phyloP scores from a whole-genome alignment of 2,888 invertebrate genomes.

The Pollenia amentaria region DNA sequence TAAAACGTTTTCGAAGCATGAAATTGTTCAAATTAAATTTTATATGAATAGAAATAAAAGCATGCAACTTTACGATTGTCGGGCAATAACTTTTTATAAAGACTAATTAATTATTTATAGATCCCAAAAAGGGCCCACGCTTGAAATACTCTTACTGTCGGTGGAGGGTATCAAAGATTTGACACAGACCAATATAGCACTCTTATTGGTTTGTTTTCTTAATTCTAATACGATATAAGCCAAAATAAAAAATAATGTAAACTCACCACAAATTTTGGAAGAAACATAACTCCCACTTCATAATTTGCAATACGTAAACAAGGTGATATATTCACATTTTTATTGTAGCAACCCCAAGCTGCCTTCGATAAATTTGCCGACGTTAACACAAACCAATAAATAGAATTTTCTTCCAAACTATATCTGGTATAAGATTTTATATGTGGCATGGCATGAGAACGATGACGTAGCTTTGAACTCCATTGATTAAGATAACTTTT shows the following conservation, averaged over 20 bases:
- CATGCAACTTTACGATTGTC: no score
- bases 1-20: no score
- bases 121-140: no score
- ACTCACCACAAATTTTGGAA: conserved; percentile 93
- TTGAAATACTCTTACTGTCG: no score
- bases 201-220: no score
- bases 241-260: not conserved
- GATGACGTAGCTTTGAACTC: conserved; percentile 89
- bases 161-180: no score
- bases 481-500: conserved; percentile 91
- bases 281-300: conserved; percentile 95
- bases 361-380: conserved; percentile 98
- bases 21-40: no score
- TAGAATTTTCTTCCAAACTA: conserved; percentile 86
- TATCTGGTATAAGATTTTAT: conserved; percentile 95
- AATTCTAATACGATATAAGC: no score
- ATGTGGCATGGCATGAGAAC: conserved; percentile 96
- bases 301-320: conserved; percentile 91
- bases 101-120: no score
- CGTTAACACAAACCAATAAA: conserved; percentile 93
- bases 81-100: no score
- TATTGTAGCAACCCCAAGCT: conserved; percentile 94
- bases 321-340: conserved; percentile 86
- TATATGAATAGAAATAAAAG: no score
- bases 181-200: no score